Evolutionary conservation across 2,797 vertebrate species (phyloP).

Genomic region (Neopelma chrysocephalum): DNA sequence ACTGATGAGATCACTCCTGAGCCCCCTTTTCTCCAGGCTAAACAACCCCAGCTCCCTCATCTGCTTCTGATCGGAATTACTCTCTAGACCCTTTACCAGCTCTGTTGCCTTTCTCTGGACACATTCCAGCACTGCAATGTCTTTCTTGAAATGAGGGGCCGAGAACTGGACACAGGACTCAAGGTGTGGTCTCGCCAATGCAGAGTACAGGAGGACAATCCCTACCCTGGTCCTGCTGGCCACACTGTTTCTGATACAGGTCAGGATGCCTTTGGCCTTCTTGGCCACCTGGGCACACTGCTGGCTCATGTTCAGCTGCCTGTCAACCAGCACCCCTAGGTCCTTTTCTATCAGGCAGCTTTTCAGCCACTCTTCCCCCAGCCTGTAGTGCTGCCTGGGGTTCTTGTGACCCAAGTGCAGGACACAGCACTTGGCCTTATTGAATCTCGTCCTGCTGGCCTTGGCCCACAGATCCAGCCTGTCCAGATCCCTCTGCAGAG

Average conservation of each 20-base stretch:
- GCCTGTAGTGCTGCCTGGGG: not conserved
- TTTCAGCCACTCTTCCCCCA: not conserved
- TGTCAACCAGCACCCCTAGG: not conserved
- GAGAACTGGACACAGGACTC: not conserved
- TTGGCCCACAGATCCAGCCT: not conserved
- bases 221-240: rapidly evolving
- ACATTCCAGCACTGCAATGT: rapidly evolving
- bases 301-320: not conserved
- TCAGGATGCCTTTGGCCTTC: not conserved
- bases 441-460: not conserved
- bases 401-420: not conserved
- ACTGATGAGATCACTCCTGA: not conserved
- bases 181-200: not conserved
- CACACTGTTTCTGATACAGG: not conserved
- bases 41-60: not conserved
- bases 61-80: not conserved
- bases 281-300: not conserved
- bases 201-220: not conserved
- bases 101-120: rapidly evolving
- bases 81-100: not conserved
- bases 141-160: rapidly evolving
- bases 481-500: not conserved
- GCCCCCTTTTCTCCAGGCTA: not conserved
- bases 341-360: not conserved
- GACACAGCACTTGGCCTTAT: not conserved